Base-by-base conservation (phyloP, 1,140 invertebrate genomes). In the Ips nitidus region DNA sequence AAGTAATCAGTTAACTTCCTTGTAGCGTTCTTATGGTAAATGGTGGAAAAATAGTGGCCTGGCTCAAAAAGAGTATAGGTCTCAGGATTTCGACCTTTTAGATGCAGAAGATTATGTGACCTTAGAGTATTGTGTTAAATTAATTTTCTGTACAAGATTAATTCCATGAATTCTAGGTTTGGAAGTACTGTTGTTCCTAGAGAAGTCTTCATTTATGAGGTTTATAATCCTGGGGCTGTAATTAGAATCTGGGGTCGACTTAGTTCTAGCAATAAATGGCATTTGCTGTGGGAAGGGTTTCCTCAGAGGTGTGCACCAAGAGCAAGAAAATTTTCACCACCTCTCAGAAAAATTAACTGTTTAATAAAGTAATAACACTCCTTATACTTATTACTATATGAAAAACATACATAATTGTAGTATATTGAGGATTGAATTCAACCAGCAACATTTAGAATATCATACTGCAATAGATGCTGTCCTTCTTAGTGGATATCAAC, bases 401-500 rank as follows among this genome's bases (percentile, higher is more conserved):
- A 3, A 6, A 50, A 50, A 6, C 22, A 50, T 45, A 8, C 45
- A 8, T 50, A 50, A 50, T 80, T 82, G 71, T 76, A 91, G 91
- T 76, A 83, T 89, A 52, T 81, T 94, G 59, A 84, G 91, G 45
- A 81, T 97, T 62, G 94, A 97, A 80, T 92, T 97, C 74, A 91
- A 94, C 81, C 92, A 94, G 76, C 86, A 83, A 50, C 81, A 86
- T 61, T 83, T 94, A 36, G 87, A 92, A 52, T 95, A 95, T 79
- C 95, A 95, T 74, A 93, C 92, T n/a, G 91, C 94, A 76, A 81
- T 96, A 22, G 94, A 97, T 83, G 93, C 91, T 62, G 87, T 96
- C 6, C 80, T 91, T 71, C 81, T 96, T 39, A 87, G 86, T 77
- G 93, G 88, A 38, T 77, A 74, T 57, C 58, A 73, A 55, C 72